These are phyloP conservation scores for Tenrec ecaudatus DNA, from an alignment of 2,113 vertebrate species.

Conservation along the genomic window DNA sequence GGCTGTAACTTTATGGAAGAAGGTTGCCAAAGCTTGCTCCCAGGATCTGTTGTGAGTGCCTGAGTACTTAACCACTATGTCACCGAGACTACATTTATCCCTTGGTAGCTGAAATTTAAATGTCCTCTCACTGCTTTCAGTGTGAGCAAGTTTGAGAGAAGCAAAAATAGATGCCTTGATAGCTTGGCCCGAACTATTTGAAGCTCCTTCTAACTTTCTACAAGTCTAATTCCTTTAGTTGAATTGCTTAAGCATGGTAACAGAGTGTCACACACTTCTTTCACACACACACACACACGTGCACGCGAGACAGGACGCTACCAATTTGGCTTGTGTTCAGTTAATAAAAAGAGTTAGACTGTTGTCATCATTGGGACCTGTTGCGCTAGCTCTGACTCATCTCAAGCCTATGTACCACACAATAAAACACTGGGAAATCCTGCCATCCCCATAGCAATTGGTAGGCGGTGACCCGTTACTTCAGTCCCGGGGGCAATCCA, in stretches of 20 bases:
- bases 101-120: background rate
- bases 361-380: no score
- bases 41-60: background rate
- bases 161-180: slow-evolving; percentile 7
- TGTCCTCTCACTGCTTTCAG: background rate
- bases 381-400: no score
- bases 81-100: background rate
- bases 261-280: background rate
- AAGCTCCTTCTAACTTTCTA: slow-evolving; percentile 50
- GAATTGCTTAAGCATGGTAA: slow-evolving; percentile 18
- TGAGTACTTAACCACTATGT: background rate
- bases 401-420: no score
- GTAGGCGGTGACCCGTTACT: no score
- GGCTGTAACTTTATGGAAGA: background rate
- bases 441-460: no score
- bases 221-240: background rate
- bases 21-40: background rate
- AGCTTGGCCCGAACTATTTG: background rate
- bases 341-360: background rate
- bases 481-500: no score
- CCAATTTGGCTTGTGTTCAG: background rate
- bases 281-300: background rate
- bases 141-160: background rate
- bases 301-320: background rate
- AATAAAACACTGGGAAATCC: no score